phyloP scores from a whole-genome alignment of 2,113 vertebrate species.

The Mormoops blainvillei region DNA sequence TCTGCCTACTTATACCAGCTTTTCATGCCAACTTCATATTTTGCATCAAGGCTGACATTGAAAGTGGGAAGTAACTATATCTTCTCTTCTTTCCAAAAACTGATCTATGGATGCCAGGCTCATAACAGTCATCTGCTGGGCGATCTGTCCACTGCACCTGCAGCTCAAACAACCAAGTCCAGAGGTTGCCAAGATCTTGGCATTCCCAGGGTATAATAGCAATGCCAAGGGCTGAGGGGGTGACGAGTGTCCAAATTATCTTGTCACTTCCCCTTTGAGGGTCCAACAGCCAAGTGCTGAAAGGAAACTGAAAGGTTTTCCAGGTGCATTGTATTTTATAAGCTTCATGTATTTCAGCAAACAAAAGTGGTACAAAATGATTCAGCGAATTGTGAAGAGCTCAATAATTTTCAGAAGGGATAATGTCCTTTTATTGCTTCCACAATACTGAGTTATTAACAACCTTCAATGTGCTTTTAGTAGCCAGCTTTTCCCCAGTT shows the following conservation, averaged over 20 bases:
- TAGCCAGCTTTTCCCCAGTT: background rate
- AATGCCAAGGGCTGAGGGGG: background rate
- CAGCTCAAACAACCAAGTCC: background rate
- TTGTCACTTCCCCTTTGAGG: background rate
- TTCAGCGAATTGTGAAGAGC: background rate
- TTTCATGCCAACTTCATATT: constrained; percentile 1
- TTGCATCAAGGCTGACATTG: background rate
- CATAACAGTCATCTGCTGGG: constrained; percentile 29
- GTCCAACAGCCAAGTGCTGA: background rate
- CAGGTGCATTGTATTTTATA: background rate
- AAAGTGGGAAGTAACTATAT: background rate
- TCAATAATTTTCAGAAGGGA: background rate
- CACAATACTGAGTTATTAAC: background rate
- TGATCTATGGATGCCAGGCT: background rate
- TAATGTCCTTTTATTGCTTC: background rate
- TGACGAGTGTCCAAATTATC: background rate
- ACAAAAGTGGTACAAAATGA: background rate
- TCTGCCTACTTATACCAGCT: constrained; percentile 21
- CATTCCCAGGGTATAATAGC: background rate
- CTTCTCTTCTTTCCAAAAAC: constrained; percentile 35
- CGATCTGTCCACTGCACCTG: constrained; percentile 47
- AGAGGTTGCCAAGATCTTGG: background rate
- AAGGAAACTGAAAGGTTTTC: background rate
- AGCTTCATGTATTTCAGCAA: background rate
- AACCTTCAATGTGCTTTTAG: background rate